phyloP scores from a whole-genome alignment of 1,140 invertebrate genomes.

The Condylostylus longicornis region DNA sequence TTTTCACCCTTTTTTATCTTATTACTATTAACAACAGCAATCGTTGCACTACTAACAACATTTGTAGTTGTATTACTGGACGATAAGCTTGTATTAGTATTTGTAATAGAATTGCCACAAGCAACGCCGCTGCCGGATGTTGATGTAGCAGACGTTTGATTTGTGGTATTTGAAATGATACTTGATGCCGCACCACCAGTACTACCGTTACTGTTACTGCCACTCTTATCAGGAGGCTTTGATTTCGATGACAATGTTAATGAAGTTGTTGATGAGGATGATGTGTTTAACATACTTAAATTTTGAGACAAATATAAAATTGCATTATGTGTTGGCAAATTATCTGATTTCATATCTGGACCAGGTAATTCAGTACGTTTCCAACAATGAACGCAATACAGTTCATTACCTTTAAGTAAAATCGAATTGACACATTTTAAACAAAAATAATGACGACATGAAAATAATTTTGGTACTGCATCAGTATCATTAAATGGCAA shows the following conservation, averaged over 20 bases:
- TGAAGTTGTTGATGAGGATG: not conserved
- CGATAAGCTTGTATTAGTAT: constrained; percentile 1
- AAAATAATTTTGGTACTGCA: constrained; percentile 53
- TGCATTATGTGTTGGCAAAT: constrained; percentile 47
- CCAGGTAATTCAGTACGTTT: constrained; percentile 46
- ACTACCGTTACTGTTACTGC: not conserved
- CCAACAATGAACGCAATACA: constrained; percentile 53
- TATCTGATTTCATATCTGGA: constrained; percentile 40
- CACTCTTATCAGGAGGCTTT: constrained; percentile 14
- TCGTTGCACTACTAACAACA: not conserved
- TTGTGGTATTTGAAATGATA: not conserved
- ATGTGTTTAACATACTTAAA: constrained; percentile 38
- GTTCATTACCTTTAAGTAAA: constrained; percentile 43
- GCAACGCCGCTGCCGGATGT: constrained; percentile 1
- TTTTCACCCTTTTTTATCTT: constrained; percentile 34
- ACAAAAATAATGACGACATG: constrained; percentile 62
- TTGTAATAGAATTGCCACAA: not conserved
- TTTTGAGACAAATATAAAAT: constrained; percentile 46
- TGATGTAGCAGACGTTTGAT: constrained; percentile 1
- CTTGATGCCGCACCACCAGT: not conserved
- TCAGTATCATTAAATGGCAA: constrained; percentile 51
- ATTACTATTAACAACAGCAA: constrained; percentile 7
- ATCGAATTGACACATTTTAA: constrained; percentile 51
- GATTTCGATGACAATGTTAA: constrained; percentile 29
- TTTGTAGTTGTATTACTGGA: constrained; percentile 6